phyloP scores from a whole-genome alignment of 2,113 vertebrate species.

The Epinephelus lanceolatus region DNA sequence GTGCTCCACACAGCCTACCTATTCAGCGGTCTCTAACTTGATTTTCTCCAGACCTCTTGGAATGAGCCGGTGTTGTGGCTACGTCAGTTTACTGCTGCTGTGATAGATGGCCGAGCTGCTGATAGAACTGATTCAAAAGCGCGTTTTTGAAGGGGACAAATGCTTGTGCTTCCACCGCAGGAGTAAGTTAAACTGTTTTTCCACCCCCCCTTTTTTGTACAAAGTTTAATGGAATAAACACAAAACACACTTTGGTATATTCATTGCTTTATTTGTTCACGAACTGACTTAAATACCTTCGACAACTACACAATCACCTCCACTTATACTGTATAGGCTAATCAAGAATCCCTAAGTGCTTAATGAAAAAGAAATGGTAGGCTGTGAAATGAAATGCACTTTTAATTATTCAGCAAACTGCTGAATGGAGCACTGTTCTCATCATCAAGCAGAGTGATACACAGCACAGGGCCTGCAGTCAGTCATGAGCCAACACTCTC shows the following conservation, averaged over 20 bases:
- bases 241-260: not conserved
- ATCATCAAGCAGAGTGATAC: constrained; percentile 55
- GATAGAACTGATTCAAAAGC: constrained; percentile 68
- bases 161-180: constrained; percentile 23
- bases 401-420: constrained; percentile 74
- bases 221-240: not conserved
- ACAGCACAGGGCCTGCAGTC: constrained; percentile 34
- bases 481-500: constrained; percentile 43
- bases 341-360: constrained; percentile 3
- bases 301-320: constrained; percentile 1
- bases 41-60: constrained; percentile 52
- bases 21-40: constrained; percentile 46
- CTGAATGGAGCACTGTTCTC: constrained; percentile 44
- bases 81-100: constrained; percentile 40
- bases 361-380: constrained; percentile 45
- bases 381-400: constrained; percentile 65
- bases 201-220: not conserved
- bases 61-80: constrained; percentile 52
- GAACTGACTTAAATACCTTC: not conserved
- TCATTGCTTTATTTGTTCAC: constrained; percentile 3
- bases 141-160: constrained; percentile 61
- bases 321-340: not conserved
- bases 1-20: constrained; percentile 31
- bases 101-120: constrained; percentile 64
- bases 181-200: constrained; percentile 32